phyloP scores from a whole-genome alignment of 2,888 invertebrate genomes.

The Holacanthella duospinosa region DNA sequence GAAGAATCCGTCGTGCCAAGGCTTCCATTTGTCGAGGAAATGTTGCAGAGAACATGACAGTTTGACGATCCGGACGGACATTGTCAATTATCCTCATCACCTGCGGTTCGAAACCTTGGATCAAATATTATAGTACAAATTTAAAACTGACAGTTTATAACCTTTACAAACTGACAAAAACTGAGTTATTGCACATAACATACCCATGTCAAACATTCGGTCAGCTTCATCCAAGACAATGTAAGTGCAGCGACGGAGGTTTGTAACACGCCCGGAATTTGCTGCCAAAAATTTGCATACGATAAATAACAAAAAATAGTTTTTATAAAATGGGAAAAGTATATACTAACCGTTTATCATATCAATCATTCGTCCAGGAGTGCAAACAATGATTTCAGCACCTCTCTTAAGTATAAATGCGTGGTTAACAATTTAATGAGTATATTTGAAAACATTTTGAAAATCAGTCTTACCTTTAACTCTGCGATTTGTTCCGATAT shows the following conservation, averaged over 20 bases:
- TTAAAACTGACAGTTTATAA: too few relatives aligned
- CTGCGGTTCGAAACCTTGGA: conserved; percentile 96
- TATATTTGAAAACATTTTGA: too few relatives aligned
- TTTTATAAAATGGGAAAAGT: neutral
- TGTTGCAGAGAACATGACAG: conserved; percentile 97
- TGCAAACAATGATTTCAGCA: conserved; percentile 96
- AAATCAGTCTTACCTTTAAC: conserved; percentile 50
- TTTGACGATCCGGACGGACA: conserved; percentile 90
- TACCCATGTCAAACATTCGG: conserved; percentile 99
- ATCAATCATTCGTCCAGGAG: conserved; percentile 99
- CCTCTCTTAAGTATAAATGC: conserved; percentile 54
- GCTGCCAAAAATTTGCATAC: conserved; percentile 63
- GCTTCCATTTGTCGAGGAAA: conserved; percentile 99
- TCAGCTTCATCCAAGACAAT: conserved; percentile 98
- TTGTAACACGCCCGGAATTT: conserved; percentile 89
- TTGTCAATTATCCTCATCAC: conserved; percentile 97
- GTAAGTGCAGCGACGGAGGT: conserved; percentile 90
- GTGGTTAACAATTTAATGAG: neutral
- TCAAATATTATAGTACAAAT: too few relatives aligned
- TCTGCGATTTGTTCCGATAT: conserved; percentile 94
- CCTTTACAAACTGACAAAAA: too few relatives aligned
- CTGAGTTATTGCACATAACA: too few relatives aligned
- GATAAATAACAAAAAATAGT: neutral
- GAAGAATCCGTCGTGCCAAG: conserved; percentile 80
- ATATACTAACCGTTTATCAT: conserved; percentile 53